These are phyloP conservation scores for Rhineura floridana DNA, from an alignment of 2,113 vertebrate species.

Conservation along the genomic window DNA sequence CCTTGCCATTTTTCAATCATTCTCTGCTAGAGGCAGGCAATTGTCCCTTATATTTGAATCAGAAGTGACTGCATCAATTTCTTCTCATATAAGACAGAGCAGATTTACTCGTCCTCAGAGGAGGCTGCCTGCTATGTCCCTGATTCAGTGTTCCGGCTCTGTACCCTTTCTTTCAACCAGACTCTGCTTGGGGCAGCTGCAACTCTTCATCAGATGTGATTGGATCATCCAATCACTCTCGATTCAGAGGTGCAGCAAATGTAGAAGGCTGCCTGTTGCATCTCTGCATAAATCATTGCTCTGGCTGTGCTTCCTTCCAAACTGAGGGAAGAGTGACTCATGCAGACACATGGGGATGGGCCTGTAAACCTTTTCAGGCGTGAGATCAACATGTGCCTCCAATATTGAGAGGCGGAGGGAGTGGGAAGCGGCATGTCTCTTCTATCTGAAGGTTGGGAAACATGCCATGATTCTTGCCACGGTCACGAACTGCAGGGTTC, in stretches of 20 bases:
- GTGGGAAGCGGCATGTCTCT: not conserved
- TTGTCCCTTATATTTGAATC: not conserved
- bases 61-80: not conserved
- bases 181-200: too few relatives aligned
- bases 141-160: not conserved
- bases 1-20: not conserved
- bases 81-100: not conserved
- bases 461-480: too few relatives aligned
- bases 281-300: not conserved
- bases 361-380: not conserved
- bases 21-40: not conserved
- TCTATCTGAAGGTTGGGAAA: not conserved
- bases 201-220: not conserved
- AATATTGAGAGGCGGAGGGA: not conserved
- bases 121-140: not conserved
- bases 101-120: not conserved
- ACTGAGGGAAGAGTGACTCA: not conserved
- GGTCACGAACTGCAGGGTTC: too few relatives aligned
- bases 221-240: not conserved
- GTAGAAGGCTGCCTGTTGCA: not conserved
- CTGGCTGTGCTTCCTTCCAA: not conserved
- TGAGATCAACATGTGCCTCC: not conserved
- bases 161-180: not conserved
- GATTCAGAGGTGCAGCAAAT: not conserved
- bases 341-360: not conserved